phyloP scores from a whole-genome alignment of 92 coral and sea anemone genomes.

The Heteractis magnifica region DNA sequence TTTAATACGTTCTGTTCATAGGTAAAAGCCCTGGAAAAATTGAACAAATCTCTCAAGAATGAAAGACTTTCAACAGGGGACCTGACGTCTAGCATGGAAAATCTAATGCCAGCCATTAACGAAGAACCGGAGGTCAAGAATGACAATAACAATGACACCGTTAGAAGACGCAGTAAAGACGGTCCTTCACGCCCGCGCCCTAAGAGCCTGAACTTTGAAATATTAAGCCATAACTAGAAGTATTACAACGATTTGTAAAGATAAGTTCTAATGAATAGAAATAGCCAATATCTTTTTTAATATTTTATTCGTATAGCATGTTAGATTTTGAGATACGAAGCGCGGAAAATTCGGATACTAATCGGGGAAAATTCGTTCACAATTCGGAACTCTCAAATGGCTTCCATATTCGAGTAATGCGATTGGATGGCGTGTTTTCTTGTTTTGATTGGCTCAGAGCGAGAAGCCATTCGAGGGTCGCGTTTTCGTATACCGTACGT shows the following conservation, averaged over 20 bases:
- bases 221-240: slow-evolving; percentile 21
- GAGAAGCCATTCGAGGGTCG: too few species aligned
- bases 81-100: slow-evolving; percentile 43
- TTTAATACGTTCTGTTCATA: slow-evolving; percentile 7
- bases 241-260: slow-evolving; percentile 19
- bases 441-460: too few species aligned
- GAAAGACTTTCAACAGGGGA: slow-evolving; percentile 35
- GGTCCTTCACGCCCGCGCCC: slow-evolving; percentile 42
- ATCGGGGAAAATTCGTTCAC: too few species aligned
- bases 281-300: background rate
- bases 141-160: slow-evolving; percentile 17
- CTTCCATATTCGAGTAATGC: too few species aligned
- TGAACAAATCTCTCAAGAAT: slow-evolving; percentile 57
- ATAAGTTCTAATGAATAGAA: background rate
- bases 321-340: background rate
- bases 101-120: slow-evolving; percentile 40
- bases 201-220: slow-evolving; percentile 68
- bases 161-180: slow-evolving; percentile 6
- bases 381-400: too few species aligned
- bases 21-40: slow-evolving; percentile 66
- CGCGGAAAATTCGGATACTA: background rate
- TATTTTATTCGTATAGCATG: background rate
- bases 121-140: slow-evolving; percentile 28
- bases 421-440: too few species aligned
- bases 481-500: too few species aligned